phyloP scores from a whole-genome alignment of 2,888 invertebrate species.

The Diplolepis rosae region DNA sequence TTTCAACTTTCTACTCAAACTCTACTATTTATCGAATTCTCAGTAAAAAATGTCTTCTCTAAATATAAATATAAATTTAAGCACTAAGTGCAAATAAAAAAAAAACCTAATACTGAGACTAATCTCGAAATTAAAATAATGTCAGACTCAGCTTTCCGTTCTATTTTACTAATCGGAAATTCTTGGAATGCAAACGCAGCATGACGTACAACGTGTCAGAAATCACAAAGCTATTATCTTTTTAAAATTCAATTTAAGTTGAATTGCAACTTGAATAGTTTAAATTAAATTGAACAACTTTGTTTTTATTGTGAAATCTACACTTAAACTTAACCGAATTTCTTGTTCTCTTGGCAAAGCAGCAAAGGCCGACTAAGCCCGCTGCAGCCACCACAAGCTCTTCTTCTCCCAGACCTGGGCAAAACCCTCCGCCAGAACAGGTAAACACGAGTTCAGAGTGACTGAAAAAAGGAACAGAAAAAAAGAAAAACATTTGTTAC shows the following conservation, averaged over 20 bases:
- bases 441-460: conserved; percentile 73
- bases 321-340: conserved; percentile 64
- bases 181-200: background rate
- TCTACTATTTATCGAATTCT: background rate
- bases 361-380: conserved; percentile 76
- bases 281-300: conserved; percentile 14
- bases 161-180: background rate
- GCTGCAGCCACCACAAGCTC: conserved; percentile 75
- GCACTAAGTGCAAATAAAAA: background rate
- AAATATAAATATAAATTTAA: background rate
- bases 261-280: background rate
- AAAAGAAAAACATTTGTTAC: conserved; percentile 47
- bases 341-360: conserved; percentile 73
- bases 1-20: background rate
- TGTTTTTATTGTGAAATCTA: conserved; percentile 46
- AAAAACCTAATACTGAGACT: too few relatives aligned
- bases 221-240: background rate
- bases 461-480: conserved; percentile 38
- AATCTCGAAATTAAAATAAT: too few relatives aligned
- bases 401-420: conserved; percentile 76
- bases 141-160: too few relatives aligned
- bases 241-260: background rate
- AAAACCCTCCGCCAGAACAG: conserved; percentile 77
- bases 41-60: background rate
- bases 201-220: background rate